Base-by-base conservation (phyloP, 2,888 invertebrate genomes). In the Zelleria hepariella region DNA sequence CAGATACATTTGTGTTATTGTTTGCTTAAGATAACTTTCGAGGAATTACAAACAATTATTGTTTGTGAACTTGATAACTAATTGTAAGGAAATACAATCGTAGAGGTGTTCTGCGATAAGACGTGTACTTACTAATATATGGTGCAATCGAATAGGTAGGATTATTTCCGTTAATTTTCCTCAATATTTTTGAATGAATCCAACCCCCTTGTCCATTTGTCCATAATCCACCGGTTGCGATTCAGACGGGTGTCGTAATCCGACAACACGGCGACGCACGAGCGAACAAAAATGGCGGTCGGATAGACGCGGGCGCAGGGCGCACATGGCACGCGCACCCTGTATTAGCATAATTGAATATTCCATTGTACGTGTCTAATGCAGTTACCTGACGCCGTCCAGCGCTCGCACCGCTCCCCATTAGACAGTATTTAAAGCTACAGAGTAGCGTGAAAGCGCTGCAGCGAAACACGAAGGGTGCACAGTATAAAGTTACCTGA, bases 301-400 rank as follows among this genome's bases (percentile, higher is more conserved):
- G 20, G n/a, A 67, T 52, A 63, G 70, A 72, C 78, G 78, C 77
- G 74, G 65, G 78, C 80, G 80, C 82, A 77, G 70, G 72, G 70
- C 73, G 70, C 81, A 80, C 78, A 78, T 78, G 83, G 68, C 71
- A 63, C 67, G 64, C 63, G 62, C 64, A 68, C 65, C 67, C 63
- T 68, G 67, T 71, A 78, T 82, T 82, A 80, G 69, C 82, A 82
- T 83, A 80, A 82, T 80, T 77, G 73, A 79, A 80, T 80, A 79
- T 77, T 76, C 78, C 70, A 83, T 86, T 86, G 85, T 86, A 74
- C 77, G 78, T 73, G 70, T 67, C 69, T 84, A 85, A 86, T 86
- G 80, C 77, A 74, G 71, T 84, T 80, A 82, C 75, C 76, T 74
- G 70, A 66, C 61, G 57, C 51, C 21, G 21, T 55, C 10, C 10